These are phyloP conservation scores for Troides aeacus DNA, from an alignment of 2,888 invertebrate genomes.

Conservation along the genomic window DNA sequence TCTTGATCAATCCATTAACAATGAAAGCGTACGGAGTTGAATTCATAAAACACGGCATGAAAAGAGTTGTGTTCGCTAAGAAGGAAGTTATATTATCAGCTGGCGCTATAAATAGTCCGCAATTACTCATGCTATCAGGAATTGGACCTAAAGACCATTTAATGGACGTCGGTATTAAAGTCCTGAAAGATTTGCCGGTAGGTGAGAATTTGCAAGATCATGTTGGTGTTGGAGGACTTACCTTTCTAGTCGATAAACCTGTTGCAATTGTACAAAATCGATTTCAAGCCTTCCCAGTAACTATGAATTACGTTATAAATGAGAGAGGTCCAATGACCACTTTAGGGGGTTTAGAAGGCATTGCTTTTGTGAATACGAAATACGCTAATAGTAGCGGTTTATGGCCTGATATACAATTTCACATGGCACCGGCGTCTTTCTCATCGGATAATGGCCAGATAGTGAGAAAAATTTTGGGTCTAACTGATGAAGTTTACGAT, in stretches of 20 bases:
- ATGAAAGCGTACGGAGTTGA: constrained; percentile 90
- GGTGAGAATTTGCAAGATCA: constrained; percentile 94
- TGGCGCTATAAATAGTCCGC: constrained; percentile 95
- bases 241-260: constrained; percentile 90
- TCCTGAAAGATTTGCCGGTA: constrained; percentile 87
- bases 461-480: constrained; percentile 87
- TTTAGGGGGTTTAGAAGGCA: constrained; percentile 91
- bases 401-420: constrained; percentile 95
- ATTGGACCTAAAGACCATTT: constrained; percentile 87
- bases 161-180: constrained; percentile 83
- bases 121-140: constrained; percentile 94
- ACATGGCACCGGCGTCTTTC: constrained; percentile 94
- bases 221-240: constrained; percentile 90
- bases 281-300: constrained; percentile 87
- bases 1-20: constrained; percentile 86
- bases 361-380: constrained; percentile 92
- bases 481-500: constrained; percentile 89
- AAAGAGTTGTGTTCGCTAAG: constrained; percentile 84
- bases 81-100: constrained; percentile 93
- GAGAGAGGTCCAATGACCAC: constrained; percentile 88
- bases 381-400: constrained; percentile 87
- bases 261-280: constrained; percentile 90
- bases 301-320: constrained; percentile 88
- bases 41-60: constrained; percentile 86
- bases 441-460: constrained; percentile 89